phyloP scores from a whole-genome alignment of 2,113 vertebrate species.

The Pelmatolapia mariae region DNA sequence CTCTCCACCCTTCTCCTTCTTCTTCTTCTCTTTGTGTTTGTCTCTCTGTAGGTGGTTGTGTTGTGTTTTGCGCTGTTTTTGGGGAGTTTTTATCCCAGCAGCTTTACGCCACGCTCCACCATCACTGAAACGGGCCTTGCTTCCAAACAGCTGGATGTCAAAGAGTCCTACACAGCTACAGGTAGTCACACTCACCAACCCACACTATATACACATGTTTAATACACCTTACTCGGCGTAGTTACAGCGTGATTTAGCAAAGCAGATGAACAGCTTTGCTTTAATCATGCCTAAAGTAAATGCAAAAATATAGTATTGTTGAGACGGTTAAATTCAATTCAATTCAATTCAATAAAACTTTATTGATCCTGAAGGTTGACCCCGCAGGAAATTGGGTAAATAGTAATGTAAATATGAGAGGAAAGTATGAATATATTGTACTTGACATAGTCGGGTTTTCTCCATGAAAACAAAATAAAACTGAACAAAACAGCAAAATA shows the following conservation, averaged over 20 bases:
- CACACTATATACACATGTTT: not conserved
- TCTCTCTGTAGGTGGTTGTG: conserved; percentile 78
- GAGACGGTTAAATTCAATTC: not conserved
- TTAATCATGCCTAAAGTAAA: not conserved
- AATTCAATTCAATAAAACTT: no score
- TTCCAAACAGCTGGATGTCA: conserved; percentile 72
- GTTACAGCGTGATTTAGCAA: not conserved
- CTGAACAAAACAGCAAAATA: not conserved
- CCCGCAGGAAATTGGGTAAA: no score
- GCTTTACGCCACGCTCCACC: conserved; percentile 77
- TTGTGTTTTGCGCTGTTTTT: conserved; percentile 90
- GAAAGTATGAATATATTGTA: not conserved
- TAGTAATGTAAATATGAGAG: not conserved
- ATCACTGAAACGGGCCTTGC: conserved; percentile 78
- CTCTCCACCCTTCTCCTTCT: not conserved
- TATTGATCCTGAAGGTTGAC: no score
- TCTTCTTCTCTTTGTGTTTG: not conserved
- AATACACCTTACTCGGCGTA: not conserved
- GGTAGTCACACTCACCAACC: conserved; percentile 29
- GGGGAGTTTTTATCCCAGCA: conserved; percentile 85
- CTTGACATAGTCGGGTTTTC: not conserved
- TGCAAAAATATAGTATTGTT: not conserved
- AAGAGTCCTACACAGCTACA: conserved; percentile 88
- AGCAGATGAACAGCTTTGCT: not conserved
- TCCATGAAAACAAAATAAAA: not conserved